Evolutionary conservation across 2,888 invertebrate genomes (phyloP), one percentile per base, ranked within the genome.

Genomic region (Zele albiditarsus): DNA sequence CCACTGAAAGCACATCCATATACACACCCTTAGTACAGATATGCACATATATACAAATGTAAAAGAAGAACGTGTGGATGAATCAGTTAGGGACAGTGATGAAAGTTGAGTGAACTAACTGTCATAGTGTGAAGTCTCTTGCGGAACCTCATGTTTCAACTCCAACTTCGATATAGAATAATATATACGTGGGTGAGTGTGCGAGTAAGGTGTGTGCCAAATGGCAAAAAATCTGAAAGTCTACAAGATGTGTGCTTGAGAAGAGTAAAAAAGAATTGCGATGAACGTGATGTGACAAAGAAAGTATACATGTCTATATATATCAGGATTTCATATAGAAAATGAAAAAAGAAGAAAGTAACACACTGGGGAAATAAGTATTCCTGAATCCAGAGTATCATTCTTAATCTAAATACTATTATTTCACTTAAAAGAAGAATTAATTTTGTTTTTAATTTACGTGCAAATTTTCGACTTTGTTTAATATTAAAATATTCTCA

Each of bases 1-100:
- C 91, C 84, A 91, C 92, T 91, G 66, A 81, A 77, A 79, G 58
- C 38, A 63, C 33, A 70, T 46, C 33, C 46, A 62, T 49, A 23
- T 14, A 58, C 8, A 33, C 57, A 25, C 33, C 23, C 31, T 28
- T 16, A 1, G 49, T 58, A 66, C 8, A 42, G 3, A 10, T 8
- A 27, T 16, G 14, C n/a, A 62, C 25, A 62, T 46, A 63, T 28
- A 77, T 58, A 10, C 63, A 38, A 1, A 53, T 6, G 20, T 57
- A 42, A 57, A 28, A 71, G n/a, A 53, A 20, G n/a, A 23, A 33
- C 8, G 23, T 49, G 46, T 31, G 20, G 68, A 53, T 73, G 73
- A 73, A 42, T 38, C 28, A 69, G 74, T 38, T 42, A 60, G 69
- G 60, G 66, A 42, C 63, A 63, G 65, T 60, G 67, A 75, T 79